Conservation (phyloP, 2,113 vertebrate species). For the Oreocharis arfaki region DNA sequence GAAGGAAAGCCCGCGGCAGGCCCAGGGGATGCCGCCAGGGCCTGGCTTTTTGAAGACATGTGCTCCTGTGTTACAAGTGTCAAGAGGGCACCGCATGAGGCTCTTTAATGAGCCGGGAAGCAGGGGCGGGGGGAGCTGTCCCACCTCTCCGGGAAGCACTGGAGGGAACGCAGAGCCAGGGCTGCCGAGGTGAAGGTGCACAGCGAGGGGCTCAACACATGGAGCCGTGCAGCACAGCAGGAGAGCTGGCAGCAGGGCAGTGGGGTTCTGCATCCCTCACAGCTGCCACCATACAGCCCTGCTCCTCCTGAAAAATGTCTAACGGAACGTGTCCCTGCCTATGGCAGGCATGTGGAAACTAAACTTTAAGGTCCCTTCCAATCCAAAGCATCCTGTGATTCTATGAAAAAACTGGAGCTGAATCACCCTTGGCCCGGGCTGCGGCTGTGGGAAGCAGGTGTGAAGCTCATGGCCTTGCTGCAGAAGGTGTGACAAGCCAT, state of each 20-base stretch:
- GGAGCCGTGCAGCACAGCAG: accelerated
- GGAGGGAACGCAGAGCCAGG: neutral
- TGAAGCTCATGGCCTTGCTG: neutral
- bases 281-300: neutral
- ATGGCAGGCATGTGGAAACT: neutral
- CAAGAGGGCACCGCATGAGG: neutral
- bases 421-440: neutral
- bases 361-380: neutral
- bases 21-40: neutral
- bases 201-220: accelerated
- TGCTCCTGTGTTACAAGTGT: conserved; percentile 37
- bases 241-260: neutral
- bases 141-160: accelerated
- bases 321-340: neutral
- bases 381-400: neutral
- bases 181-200: accelerated
- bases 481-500: neutral
- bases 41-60: conserved; percentile 28
- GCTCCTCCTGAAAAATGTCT: neutral
- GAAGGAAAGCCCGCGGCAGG: neutral
- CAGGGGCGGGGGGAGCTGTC: neutral
- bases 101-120: neutral
- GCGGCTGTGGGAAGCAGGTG: neutral
- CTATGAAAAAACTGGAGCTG: neutral
- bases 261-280: neutral